Percentiles rank a stretch among this genome's conserved stretches.
phyloP scores from a whole-genome alignment of 2,797 vertebrate species.

The Chromobotia macracanthus region DNA sequence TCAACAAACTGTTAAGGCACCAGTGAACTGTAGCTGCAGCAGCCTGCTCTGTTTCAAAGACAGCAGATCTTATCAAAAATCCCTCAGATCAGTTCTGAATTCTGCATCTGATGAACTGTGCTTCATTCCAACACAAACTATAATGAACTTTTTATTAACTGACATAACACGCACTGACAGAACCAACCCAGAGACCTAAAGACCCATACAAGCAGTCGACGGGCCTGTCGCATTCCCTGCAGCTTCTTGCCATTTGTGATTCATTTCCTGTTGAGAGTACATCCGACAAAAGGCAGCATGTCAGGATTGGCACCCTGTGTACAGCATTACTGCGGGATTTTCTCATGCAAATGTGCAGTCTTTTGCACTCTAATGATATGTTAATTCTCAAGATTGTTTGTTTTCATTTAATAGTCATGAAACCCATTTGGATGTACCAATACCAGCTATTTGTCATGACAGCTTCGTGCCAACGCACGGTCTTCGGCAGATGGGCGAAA shows the following conservation, averaged over 20 bases:
- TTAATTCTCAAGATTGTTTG: constrained; percentile 32
- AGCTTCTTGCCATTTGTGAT: constrained; percentile 27
- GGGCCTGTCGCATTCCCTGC: background rate
- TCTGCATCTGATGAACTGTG: background rate
- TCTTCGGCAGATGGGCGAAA: constrained; percentile 55
- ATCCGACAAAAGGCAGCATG: constrained; percentile 31
- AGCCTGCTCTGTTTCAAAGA: constrained; percentile 32
- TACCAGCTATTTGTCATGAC: constrained; percentile 30
- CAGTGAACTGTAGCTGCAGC: constrained; percentile 11
- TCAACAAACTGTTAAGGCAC: constrained; percentile 32
- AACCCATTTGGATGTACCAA: constrained; percentile 9
- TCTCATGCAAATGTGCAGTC: constrained; percentile 16
- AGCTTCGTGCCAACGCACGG: constrained; percentile 19
- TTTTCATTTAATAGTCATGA: constrained; percentile 39
- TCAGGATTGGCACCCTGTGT: constrained; percentile 21
- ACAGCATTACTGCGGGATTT: constrained; percentile 4
- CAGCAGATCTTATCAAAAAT: constrained; percentile 19
- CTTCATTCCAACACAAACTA: background rate
- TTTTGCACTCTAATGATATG: constrained; percentile 19
- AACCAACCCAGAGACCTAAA: constrained; percentile 1
- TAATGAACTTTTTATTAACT: constrained; percentile 1
- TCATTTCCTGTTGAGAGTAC: constrained; percentile 25
- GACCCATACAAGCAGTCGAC: background rate
- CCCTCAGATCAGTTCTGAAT: background rate
- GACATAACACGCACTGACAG: constrained; percentile 2